Conservation (phyloP, 2,113 vertebrate species). For the Gymnarchus niloticus region DNA sequence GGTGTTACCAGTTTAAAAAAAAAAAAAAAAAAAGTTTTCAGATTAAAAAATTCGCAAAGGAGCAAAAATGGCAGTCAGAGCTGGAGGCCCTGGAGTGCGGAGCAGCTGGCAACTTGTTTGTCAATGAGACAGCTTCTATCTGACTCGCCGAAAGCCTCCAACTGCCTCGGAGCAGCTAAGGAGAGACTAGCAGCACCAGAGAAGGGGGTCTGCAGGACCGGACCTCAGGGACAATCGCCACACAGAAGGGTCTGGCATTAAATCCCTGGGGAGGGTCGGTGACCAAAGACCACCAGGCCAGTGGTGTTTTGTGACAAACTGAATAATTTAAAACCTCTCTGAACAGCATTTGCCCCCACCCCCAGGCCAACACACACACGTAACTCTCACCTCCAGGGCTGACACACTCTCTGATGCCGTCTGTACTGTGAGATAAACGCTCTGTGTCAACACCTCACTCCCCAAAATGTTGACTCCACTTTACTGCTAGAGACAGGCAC, state of each 20-base stretch:
- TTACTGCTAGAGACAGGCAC: background rate
- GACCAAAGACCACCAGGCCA: background rate
- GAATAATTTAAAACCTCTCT: background rate
- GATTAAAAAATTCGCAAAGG: background rate
- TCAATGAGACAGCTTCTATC: background rate
- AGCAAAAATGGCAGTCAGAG: background rate
- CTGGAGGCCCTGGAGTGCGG: background rate
- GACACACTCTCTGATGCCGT: background rate
- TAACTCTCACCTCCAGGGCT: background rate
- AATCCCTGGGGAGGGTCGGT: background rate
- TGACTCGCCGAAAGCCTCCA: background rate
- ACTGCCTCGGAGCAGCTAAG: no score
- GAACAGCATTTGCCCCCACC: background rate
- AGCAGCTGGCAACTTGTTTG: background rate
- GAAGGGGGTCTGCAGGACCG: background rate
- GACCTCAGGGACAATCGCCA: background rate
- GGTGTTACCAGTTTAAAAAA: background rate
- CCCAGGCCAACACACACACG: background rate
- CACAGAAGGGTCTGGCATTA: no score
- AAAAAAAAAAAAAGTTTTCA: background rate
- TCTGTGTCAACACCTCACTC: background rate
- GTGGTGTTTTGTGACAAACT: background rate
- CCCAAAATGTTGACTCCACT: background rate
- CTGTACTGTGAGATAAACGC: background rate
- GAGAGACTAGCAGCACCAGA: background rate